Evolutionary conservation across 92 coral and sea anemone species (phyloP).

Genomic region (Paramuricea clavata): DNA sequence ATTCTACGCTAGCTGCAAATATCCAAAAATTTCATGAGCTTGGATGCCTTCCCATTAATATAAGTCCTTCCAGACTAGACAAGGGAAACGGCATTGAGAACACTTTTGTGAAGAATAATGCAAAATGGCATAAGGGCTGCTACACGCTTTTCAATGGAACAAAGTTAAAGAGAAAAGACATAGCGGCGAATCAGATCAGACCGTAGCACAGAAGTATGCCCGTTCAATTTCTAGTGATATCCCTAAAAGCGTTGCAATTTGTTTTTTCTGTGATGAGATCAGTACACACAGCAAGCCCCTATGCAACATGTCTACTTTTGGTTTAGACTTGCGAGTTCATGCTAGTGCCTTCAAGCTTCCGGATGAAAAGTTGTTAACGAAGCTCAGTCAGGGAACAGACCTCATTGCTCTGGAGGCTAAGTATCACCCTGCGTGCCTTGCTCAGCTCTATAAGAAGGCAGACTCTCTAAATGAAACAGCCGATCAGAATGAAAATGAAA

Average conservation of each 20-base stretch:
- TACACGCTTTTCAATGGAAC: conserved; percentile 15
- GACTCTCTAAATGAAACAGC: background rate
- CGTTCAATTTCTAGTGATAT: conserved; percentile 46
- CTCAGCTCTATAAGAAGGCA: background rate
- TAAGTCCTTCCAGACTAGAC: conserved; percentile 34
- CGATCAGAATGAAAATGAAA: background rate
- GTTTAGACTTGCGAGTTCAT: conserved; percentile 55
- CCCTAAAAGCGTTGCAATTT: background rate
- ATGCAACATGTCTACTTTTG: conserved; percentile 50
- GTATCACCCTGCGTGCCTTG: background rate
- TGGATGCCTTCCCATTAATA: conserved; percentile 5
- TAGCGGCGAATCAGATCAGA: background rate
- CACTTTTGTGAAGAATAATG: conserved; percentile 24
- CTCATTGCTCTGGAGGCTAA: conserved; percentile 26
- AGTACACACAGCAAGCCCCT: conserved; percentile 50
- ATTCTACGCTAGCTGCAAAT: conserved; percentile 1
- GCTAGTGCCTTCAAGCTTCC: conserved; percentile 33
- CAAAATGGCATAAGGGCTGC: conserved; percentile 38
- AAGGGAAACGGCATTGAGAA: conserved; percentile 44
- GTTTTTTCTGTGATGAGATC: conserved; percentile 53
- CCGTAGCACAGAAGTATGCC: background rate
- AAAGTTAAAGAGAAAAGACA: conserved; percentile 28
- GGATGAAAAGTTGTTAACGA: conserved; percentile 14
- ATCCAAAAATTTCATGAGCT: background rate
- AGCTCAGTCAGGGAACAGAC: conserved; percentile 6